Evolutionary conservation across 1,140 invertebrate species (phyloP), one percentile per base, ranked within the genome.

Genomic region (Zaprionus davidi): DNA sequence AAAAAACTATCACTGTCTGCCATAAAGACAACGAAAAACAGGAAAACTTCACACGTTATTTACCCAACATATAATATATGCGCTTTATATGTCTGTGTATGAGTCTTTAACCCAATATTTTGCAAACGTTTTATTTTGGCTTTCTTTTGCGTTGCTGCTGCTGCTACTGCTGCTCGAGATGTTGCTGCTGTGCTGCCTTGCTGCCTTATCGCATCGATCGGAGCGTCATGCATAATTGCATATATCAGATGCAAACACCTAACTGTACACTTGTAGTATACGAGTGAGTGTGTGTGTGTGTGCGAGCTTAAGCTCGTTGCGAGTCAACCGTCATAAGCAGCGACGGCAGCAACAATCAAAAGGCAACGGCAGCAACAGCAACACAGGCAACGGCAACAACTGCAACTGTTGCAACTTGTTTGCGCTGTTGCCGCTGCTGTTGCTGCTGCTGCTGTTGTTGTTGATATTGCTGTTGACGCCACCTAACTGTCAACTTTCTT

Each of bases 401-500:
- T 73, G 84, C 84, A 75, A 67, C 70, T 72, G 80, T 88, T 88
- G 84, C 84, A 81, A 79, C 84, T 88, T 81, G 84, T 73, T 88
- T 86, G 83, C 62, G 59, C 24, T 49, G 51, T 34, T 62, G 82
- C 26, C 13, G 67, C 24, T 58, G 72, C 24, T 28, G 46, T 2
- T 20, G 57, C 20, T 57, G 59, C 22, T 58, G 82, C 34, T 44
- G 68, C n/a, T 60, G 73, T 26, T 36, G 60, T 12, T 71, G 59
- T 34, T 63, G 72, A 57, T 78, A 75, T 63, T 81, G 80, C 36
- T 67, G 82, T 82, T 83, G 84, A 87, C 84, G 84, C 84, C 84
- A 81, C 84, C 84, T 81, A 88, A 87, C 84, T 87, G 84, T 87
- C 84, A 88, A 87, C 84, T 87, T 87, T 87, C 84, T 87, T 87